Base-by-base conservation (phyloP, 2,797 vertebrate species). In the Nannoperca australis region DNA sequence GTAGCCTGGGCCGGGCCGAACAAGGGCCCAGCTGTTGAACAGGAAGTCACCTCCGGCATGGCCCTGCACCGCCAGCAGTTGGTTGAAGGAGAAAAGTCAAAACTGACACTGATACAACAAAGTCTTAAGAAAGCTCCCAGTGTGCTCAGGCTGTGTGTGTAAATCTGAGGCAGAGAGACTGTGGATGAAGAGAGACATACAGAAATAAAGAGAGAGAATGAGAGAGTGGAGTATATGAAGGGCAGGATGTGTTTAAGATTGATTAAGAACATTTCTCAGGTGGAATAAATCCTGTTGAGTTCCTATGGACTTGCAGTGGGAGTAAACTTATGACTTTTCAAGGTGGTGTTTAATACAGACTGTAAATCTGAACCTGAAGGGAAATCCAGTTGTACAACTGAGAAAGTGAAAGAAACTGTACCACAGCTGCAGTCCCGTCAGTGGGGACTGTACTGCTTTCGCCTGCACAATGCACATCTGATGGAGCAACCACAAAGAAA, bases 11-110 rank as follows among this genome's bases (percentile, higher is more conserved):
- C 83, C 20, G 51, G 15, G 70, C 64, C 2, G 88, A 89, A 92
- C 89, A 93, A 95, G 88, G 87, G 80, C 73, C 82, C 42, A 92
- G 92, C 93, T 94, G 91, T 94, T 95, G 83, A 92, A 93, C 93
- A 94, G 94, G 93, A 96, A 94, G 92, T 94, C 84, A 87, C 91
- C 83, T 93, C 89, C 85, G 85, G 92, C 89, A 88, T 18, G 76
- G 91, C 79, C 85, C 89, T 88, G 91, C 38, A 66, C 89, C 79
- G 88, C 87, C 79, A 83, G 90, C 83, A 81, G 81, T 77, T 58
- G 55, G 68, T 68, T 12, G 59, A 83, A 70, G 76, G 83, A 86
- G 75, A 87, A 87, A 93, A 93, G 77, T 76, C 77, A 76, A 89
- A 91, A 83, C 79, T 81, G 93, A 93, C 91, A 91, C 85, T 79